Evolutionary conservation across 2,888 invertebrate genomes (phyloP).

Genomic region (Pyralis farinalis): DNA sequence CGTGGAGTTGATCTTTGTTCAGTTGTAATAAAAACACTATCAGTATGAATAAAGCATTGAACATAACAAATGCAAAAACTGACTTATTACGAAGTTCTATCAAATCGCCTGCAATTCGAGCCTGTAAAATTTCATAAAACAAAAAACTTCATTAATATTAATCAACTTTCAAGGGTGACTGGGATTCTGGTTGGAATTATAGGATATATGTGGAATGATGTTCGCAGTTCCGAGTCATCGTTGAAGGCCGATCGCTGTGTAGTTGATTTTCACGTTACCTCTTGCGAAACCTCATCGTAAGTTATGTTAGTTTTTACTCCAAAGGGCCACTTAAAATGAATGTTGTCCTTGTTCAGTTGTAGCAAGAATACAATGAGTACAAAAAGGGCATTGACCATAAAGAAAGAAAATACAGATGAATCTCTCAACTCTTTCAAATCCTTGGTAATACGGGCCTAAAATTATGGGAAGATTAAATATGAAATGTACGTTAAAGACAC

Average conservation of each 20-base stretch:
- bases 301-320: constrained; percentile 97
- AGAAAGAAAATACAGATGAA: constrained; percentile 97
- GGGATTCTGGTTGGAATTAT: constrained; percentile 51
- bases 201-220: constrained; percentile 13
- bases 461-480: constrained; percentile 61
- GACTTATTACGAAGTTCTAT: constrained; percentile 98
- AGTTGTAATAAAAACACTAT: constrained; percentile 99
- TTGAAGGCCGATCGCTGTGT: constrained; percentile 67
- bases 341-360: constrained; percentile 98
- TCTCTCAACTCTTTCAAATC: constrained; percentile 97
- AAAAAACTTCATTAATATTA: constrained; percentile 51
- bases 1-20: constrained; percentile 98
- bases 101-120: constrained; percentile 93
- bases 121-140: constrained; percentile 85
- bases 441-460: constrained; percentile 93
- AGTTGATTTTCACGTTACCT: constrained; percentile 87
- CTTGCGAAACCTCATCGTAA: constrained; percentile 93
- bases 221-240: constrained; percentile 59
- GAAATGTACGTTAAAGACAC: constrained; percentile 23
- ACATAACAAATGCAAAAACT: constrained; percentile 99
- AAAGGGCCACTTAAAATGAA: constrained; percentile 98
- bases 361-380: constrained; percentile 99
- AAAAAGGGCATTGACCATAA: constrained; percentile 99
- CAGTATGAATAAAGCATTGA: constrained; percentile 99
- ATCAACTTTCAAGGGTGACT: constrained; percentile 81